Percentiles rank a stretch among this genome's conserved stretches.
phyloP scores from a whole-genome alignment of 2,113 vertebrate genomes.

The Sebastes schlegelii region DNA sequence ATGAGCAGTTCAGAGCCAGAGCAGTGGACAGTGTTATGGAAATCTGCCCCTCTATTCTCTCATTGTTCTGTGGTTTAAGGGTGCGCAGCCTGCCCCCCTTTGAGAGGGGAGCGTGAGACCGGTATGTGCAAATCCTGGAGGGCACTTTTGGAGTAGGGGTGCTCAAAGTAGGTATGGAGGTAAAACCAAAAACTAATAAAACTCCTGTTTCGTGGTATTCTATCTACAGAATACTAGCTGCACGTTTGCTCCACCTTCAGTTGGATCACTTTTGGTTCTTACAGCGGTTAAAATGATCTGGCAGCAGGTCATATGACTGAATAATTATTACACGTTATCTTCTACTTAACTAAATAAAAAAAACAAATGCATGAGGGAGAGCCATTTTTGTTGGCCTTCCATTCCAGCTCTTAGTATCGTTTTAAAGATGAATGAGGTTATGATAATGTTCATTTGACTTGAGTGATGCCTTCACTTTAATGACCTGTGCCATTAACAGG shows the following conservation, averaged over 20 bases:
- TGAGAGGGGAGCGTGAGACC: constrained; percentile 49
- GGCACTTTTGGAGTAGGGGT: constrained; percentile 40
- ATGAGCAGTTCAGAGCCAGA: constrained; percentile 55
- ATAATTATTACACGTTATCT: not conserved
- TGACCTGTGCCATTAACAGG: constrained; percentile 35
- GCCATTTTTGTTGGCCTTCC: not conserved
- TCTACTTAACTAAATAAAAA: not conserved
- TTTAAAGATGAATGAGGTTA: constrained; percentile 4
- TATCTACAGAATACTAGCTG: not conserved
- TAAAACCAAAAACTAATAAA: constrained; percentile 37
- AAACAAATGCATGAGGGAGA: not conserved
- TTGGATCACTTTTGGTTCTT: not conserved
- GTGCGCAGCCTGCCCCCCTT: constrained; percentile 34
- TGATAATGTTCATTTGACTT: constrained; percentile 15
- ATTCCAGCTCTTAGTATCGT: not conserved
- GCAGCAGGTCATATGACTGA: not conserved
- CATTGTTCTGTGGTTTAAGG: constrained; percentile 71
- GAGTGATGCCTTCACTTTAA: constrained; percentile 20
- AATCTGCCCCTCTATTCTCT: constrained; percentile 71
- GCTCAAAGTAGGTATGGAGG: constrained; percentile 21
- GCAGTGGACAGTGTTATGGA: constrained; percentile 73
- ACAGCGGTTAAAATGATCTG: not conserved
- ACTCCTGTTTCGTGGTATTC: not conserved
- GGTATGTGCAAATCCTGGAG: constrained; percentile 60
- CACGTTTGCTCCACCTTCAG: not conserved